A percentile compares a stretch with the other conserved stretches of the same genome.
phyloP scores from a whole-genome alignment of 2,888 invertebrate species.

The Cheilosia pagana region DNA sequence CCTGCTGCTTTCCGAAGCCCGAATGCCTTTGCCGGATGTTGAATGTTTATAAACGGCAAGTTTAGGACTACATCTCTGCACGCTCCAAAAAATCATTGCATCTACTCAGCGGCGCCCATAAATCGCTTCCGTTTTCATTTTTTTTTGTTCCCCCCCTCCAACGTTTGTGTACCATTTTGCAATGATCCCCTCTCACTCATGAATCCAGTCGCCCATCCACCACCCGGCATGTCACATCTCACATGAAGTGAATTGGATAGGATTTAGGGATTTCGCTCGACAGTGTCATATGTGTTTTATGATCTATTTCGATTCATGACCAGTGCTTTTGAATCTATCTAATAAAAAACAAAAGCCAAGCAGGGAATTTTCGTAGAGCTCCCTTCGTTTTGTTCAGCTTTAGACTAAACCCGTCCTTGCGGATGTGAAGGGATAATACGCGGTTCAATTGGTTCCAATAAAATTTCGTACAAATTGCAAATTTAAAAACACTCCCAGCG shows the following conservation, averaged over 20 bases:
- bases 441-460: slow-evolving; percentile 53
- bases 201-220: slow-evolving; percentile 22
- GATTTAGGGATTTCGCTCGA: slow-evolving; percentile 48
- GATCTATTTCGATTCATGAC: slow-evolving; percentile 64
- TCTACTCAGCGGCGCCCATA: slow-evolving; percentile 29
- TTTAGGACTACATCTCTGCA: slow-evolving; percentile 3
- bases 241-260: slow-evolving; percentile 1
- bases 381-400: slow-evolving; percentile 12
- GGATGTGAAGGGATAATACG: slow-evolving; percentile 20
- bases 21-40: slow-evolving; percentile 20
- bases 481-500: neutral
- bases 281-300: slow-evolving; percentile 58
- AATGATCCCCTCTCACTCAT: slow-evolving; percentile 9
- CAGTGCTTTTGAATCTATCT: slow-evolving; percentile 39
- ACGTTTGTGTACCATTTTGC: slow-evolving; percentile 7
- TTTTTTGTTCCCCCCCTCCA: neutral
- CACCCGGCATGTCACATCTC: neutral
- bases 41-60: slow-evolving; percentile 1
- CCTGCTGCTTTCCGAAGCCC: slow-evolving; percentile 14
- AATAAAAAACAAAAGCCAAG: slow-evolving; percentile 33
- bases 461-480: slow-evolving; percentile 19
- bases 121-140: slow-evolving; percentile 37
- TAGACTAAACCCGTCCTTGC: slow-evolving; percentile 12
- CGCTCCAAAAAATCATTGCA: slow-evolving; percentile 42
- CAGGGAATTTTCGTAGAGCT: slow-evolving; percentile 13